Evolutionary conservation across 1,140 invertebrate genomes (phyloP).

Genomic region (Ephestia elutella): DNA sequence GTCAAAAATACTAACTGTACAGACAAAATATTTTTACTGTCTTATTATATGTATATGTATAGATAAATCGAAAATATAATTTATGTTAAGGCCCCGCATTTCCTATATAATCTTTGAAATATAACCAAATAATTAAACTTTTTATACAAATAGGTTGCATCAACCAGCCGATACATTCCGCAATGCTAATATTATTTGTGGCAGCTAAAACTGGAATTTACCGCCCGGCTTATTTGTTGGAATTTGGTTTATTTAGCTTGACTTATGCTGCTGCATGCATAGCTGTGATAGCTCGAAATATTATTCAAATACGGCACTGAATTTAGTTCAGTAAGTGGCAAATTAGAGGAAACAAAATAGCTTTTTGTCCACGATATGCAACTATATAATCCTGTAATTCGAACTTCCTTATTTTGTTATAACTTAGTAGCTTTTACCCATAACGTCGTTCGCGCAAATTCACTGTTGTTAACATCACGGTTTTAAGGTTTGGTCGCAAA

Average conservation of each 20-base stretch:
- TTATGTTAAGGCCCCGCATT: too few species aligned
- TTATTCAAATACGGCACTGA: constrained; percentile 2
- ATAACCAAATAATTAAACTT: too few species aligned
- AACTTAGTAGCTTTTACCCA: too few species aligned
- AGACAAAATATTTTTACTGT: too few species aligned
- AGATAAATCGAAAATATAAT: too few species aligned
- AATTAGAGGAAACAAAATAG: background rate
- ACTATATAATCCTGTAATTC: background rate
- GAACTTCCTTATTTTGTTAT: too few species aligned
- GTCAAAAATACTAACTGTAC: too few species aligned
- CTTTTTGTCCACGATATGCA: background rate
- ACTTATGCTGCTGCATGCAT: constrained; percentile 12
- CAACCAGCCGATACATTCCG: background rate
- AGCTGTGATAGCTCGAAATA: constrained; percentile 3
- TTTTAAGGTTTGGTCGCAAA: too few species aligned
- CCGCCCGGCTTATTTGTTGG: constrained; percentile 10
- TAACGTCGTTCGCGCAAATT: too few species aligned
- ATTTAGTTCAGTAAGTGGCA: background rate
- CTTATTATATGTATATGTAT: too few species aligned
- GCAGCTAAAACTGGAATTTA: constrained; percentile 14
- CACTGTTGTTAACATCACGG: too few species aligned
- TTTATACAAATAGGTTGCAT: background rate
- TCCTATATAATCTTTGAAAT: too few species aligned
- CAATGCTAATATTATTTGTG: background rate
- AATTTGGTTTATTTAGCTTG: constrained; percentile 16